Evolutionary conservation across 2,797 vertebrate species (phyloP).

Genomic region (Hafferia zeledoni): DNA sequence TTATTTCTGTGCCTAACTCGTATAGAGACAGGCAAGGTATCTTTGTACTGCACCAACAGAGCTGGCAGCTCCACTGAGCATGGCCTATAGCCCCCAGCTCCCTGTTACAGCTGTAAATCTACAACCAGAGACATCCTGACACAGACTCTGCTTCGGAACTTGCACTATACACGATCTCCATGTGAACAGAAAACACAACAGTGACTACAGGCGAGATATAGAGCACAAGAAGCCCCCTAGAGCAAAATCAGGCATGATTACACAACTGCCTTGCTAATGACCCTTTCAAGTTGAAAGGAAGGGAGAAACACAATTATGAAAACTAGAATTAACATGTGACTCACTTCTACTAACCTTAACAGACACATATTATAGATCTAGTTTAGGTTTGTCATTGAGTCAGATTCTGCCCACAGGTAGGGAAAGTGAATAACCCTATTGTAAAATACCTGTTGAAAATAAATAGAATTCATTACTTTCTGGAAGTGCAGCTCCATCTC

Average conservation of each 20-base stretch:
- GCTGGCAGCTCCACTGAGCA: not conserved
- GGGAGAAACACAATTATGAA: not conserved
- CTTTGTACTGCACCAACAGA: not conserved
- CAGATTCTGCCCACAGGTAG: not conserved
- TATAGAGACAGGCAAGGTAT: not conserved
- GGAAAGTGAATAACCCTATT: not conserved
- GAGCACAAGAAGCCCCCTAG: not conserved
- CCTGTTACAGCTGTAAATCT: not conserved
- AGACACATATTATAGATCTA: not conserved
- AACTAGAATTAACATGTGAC: not conserved
- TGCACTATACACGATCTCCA: not conserved
- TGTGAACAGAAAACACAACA: not conserved
- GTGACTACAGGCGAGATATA: rapidly evolving
- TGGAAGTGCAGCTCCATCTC: not conserved
- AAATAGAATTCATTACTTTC: not conserved
- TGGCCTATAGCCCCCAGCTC: not conserved
- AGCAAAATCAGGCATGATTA: not conserved
- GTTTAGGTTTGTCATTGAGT: not conserved
- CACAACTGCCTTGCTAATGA: not conserved
- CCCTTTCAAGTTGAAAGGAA: not conserved
- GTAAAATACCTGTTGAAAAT: not conserved
- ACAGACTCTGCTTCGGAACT: not conserved
- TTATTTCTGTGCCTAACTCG: not conserved
- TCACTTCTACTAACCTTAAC: not conserved
- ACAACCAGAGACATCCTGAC: not conserved